These are phyloP conservation scores for Neodon shergylaensis DNA, from an alignment of 2,113 vertebrate genomes.

Conservation along the genomic window DNA sequence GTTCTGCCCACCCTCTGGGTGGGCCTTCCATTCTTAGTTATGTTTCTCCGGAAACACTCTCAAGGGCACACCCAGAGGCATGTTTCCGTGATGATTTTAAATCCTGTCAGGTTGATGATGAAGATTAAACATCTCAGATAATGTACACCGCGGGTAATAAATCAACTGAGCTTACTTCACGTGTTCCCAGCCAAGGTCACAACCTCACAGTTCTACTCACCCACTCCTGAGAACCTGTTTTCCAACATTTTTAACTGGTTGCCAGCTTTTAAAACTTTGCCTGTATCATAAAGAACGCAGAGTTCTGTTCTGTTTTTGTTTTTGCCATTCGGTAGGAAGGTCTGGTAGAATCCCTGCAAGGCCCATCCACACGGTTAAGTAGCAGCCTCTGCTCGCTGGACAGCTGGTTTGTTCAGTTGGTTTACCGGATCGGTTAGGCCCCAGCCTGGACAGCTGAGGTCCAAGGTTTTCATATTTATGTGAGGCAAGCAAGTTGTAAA, in stretches of 20 bases:
- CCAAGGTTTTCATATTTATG: background rate
- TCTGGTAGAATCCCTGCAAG: background rate
- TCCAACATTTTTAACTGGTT: background rate
- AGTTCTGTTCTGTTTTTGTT: background rate
- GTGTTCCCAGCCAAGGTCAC: background rate
- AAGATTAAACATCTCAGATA: background rate
- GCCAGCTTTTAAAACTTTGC: too few relatives aligned
- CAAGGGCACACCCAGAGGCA: background rate
- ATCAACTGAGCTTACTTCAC: background rate
- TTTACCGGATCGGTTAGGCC: background rate
- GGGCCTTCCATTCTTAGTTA: background rate
- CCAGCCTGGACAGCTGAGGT: background rate
- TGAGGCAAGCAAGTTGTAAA: background rate
- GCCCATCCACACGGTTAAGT: rapidly evolving
- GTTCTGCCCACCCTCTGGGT: background rate
- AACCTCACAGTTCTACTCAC: background rate
- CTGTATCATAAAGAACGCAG: background rate
- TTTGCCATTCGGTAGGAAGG: background rate
- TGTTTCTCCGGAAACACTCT: background rate
- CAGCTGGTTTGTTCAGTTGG: background rate
- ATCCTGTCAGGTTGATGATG: background rate
- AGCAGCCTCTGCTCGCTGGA: background rate
- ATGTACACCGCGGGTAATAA: background rate
- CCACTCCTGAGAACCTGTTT: background rate
- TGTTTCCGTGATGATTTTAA: background rate